Base-by-base conservation (phyloP, 2,888 invertebrate species). In the Tetheella fluctuosa region DNA sequence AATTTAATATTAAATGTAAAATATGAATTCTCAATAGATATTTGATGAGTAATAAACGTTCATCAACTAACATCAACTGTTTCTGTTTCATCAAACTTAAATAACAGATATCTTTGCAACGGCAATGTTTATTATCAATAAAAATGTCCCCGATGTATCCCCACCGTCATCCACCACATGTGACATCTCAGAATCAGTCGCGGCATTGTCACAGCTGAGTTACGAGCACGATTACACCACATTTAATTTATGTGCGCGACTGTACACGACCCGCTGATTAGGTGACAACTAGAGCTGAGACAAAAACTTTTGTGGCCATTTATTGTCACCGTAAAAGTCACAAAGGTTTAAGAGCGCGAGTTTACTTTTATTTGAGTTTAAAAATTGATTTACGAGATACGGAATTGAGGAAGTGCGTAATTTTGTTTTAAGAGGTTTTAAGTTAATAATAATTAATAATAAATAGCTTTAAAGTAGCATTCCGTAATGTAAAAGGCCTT, bases 151-250 rank as follows among this genome's bases (percentile, higher is more conserved):
- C 64, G 28, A 62, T 81, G 71, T 69, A 20, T 34, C 57, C 23
- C 62, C 63, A 42, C n/a, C 74, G 61, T 34, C 7, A n/a, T 60
- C 25, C 61, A 48, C 70, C 80, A 80, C 70, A 77, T 81, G 81
- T 73, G 74, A 69, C 76, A 67, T 74, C 79, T 79, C 80, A 66
- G 65, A 77, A 79, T 79, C 79, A 75, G 74, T 71, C 70, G 52
- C 54, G 42, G 59, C 42, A 52, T 59, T 34, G 61, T 61, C 54
- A 56, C 59, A n/a, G 64, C 64, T 70, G 74, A 76, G 73, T 79
- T 75, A 78, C 77, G 63, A 74, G 65, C 61, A 68, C 68, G 69
- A 77, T 78, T 77, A 80, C 77, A 74, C 64, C 64, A 52, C 57
- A 48, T 57, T 57, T 64, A 63, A 63, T 58, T 64, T 64, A 64